Evolutionary conservation across 1,140 invertebrate species (phyloP).

Genomic region (Drosophila saltans): DNA sequence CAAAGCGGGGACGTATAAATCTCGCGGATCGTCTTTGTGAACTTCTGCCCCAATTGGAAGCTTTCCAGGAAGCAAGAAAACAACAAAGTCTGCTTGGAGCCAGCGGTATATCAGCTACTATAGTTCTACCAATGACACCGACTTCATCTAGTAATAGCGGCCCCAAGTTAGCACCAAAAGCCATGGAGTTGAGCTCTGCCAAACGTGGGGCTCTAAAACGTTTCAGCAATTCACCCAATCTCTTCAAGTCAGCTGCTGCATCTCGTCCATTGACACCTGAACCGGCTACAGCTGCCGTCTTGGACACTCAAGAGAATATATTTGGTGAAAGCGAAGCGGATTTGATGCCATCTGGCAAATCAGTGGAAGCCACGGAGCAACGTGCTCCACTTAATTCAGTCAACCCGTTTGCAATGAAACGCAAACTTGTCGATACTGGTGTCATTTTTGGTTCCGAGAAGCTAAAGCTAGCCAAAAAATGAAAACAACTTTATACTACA

Average conservation of each 20-base stretch:
- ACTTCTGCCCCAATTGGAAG: conserved; percentile 76
- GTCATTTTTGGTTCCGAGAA: conserved; percentile 76
- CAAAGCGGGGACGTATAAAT: conserved; percentile 88
- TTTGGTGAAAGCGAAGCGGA: conserved; percentile 63
- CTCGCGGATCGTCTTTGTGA: conserved; percentile 89
- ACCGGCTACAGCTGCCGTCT: conserved; percentile 2
- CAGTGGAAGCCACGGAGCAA: conserved; percentile 23
- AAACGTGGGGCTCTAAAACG: conserved; percentile 66
- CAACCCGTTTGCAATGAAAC: conserved; percentile 78
- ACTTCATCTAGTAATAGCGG: conserved; percentile 17
- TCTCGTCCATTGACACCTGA: conserved; percentile 60
- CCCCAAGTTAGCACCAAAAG: conserved; percentile 66
- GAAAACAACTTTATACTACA: conserved; percentile 4
- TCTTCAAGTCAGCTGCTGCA: conserved; percentile 54
- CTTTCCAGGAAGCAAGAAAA: conserved; percentile 68
- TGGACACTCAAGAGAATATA: conserved; percentile 72
- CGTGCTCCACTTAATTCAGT: conserved; percentile 64
- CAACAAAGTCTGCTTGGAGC: conserved; percentile 62
- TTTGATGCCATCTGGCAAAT: conserved; percentile 30
- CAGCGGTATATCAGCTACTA: conserved; percentile 62
- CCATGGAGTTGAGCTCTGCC: conserved; percentile 65
- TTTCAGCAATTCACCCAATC: conserved; percentile 63
- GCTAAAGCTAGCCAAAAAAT: conserved; percentile 72
- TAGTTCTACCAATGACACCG: conserved; percentile 56
- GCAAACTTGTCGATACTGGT: conserved; percentile 69